Percentiles rank a stretch among this genome's conserved stretches.
Conservation (phyloP, 2,797 vertebrate species). For the Argyrosomus regius region DNA sequence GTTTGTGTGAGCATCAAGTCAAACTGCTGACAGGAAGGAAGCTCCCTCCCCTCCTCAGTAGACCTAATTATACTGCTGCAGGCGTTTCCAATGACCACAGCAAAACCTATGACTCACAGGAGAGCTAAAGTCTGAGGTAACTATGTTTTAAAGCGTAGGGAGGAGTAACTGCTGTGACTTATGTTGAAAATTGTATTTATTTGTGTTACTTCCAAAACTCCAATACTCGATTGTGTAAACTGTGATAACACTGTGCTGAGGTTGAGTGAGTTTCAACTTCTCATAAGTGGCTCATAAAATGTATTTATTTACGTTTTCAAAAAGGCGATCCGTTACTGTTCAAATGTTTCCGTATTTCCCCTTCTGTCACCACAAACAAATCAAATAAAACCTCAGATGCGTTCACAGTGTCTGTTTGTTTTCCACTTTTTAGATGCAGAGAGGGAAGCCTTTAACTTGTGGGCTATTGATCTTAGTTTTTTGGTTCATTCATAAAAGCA, state of each 20-base stretch:
- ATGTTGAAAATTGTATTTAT: neutral
- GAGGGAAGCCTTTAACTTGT: too few relatives aligned
- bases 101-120: conserved; percentile 14
- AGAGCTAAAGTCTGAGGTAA: neutral
- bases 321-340: too few relatives aligned
- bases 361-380: too few relatives aligned
- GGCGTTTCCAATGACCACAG: conserved; percentile 62
- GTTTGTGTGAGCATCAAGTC: conserved; percentile 53
- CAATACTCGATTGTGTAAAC: neutral
- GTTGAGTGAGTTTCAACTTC: too few relatives aligned
- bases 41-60: conserved; percentile 70
- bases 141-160: neutral
- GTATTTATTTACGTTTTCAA: too few relatives aligned
- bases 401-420: too few relatives aligned
- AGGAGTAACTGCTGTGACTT: neutral
- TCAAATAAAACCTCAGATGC: too few relatives aligned
- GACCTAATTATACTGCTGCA: conserved; percentile 62
- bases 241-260: neutral
- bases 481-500: too few relatives aligned
- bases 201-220: neutral
- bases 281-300: neutral
- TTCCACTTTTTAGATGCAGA: too few relatives aligned
- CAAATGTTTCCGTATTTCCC: too few relatives aligned
- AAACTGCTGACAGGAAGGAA: conserved; percentile 82
- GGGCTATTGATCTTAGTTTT: too few relatives aligned